These are phyloP conservation scores for Scaptomyza montana DNA, from an alignment of 1,140 invertebrate genomes.

Conservation along the genomic window DNA sequence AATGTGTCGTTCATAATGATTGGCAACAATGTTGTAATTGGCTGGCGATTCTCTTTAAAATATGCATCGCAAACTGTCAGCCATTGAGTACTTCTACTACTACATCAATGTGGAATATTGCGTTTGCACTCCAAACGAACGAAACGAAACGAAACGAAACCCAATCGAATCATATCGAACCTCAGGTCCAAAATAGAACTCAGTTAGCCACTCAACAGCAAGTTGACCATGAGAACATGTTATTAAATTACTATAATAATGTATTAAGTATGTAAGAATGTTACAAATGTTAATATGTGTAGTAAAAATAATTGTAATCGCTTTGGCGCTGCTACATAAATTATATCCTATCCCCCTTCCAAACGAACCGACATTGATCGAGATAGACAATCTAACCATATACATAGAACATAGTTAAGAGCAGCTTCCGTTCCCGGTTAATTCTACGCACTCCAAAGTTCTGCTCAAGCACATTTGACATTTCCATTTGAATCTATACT, in stretches of 20 bases:
- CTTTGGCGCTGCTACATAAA: slow-evolving; percentile 52
- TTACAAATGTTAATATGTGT: slow-evolving; percentile 81
- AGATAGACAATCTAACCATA: slow-evolving; percentile 3
- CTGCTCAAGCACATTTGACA: slow-evolving; percentile 25
- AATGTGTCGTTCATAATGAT: slow-evolving; percentile 74
- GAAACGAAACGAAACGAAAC: slow-evolving; percentile 13
- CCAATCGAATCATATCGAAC: slow-evolving; percentile 43
- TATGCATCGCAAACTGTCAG: slow-evolving; percentile 58
- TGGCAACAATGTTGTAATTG: slow-evolving; percentile 70
- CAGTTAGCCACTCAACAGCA: slow-evolving; percentile 46
- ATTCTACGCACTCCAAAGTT: slow-evolving; percentile 53
- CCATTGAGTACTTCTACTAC: slow-evolving; percentile 11
- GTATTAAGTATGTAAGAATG: slow-evolving; percentile 83
- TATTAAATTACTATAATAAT: slow-evolving; percentile 83
- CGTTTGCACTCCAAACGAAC: slow-evolving; percentile 34
- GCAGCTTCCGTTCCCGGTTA: slow-evolving; percentile 27
- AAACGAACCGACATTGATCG: slow-evolving; percentile 54
- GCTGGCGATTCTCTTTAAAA: slow-evolving; percentile 68
- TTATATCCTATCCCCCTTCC: slow-evolving; percentile 27
- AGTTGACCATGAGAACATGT: slow-evolving; percentile 83
- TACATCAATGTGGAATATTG: slow-evolving; percentile 22
- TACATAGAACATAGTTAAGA: not conserved
- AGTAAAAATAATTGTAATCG: slow-evolving; percentile 81
- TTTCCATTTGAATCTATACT: slow-evolving; percentile 17
- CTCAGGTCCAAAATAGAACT: slow-evolving; percentile 26